These are phyloP conservation scores for Fulmarus glacialis DNA, from an alignment of 2,113 vertebrate genomes.

Conservation along the genomic window DNA sequence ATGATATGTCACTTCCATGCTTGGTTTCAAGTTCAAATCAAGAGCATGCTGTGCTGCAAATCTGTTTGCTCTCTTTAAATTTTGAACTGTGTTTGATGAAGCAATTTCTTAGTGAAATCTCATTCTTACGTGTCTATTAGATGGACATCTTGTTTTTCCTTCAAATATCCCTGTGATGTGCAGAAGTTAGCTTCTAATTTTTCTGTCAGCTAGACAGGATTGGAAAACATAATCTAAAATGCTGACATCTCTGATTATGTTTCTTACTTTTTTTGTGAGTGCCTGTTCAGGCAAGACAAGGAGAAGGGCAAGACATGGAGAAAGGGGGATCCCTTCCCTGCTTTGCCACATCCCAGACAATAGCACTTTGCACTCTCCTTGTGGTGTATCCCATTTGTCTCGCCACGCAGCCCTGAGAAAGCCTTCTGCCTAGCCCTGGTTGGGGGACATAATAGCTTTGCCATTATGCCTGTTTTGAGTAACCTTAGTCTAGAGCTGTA, in stretches of 20 bases:
- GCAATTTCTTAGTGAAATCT: background rate
- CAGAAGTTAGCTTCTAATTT: background rate
- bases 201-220: background rate
- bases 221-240: background rate
- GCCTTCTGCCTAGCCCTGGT: background rate
- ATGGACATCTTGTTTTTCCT: background rate
- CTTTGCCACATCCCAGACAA: background rate
- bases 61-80: background rate
- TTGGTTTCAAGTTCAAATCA: background rate
- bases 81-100: background rate
- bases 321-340: background rate
- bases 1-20: background rate
- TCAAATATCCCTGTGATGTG: background rate
- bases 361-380: background rate
- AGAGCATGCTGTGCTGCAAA: background rate
- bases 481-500: background rate
- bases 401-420: accelerated
- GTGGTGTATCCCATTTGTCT: background rate
- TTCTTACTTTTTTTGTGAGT: background rate
- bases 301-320: background rate
- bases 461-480: background rate
- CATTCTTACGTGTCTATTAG: accelerated
- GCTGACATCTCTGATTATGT: background rate
- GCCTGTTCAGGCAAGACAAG: background rate
- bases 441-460: background rate